phyloP scores from a whole-genome alignment of 2,797 vertebrate species.

The Neomorphus geoffroyi region DNA sequence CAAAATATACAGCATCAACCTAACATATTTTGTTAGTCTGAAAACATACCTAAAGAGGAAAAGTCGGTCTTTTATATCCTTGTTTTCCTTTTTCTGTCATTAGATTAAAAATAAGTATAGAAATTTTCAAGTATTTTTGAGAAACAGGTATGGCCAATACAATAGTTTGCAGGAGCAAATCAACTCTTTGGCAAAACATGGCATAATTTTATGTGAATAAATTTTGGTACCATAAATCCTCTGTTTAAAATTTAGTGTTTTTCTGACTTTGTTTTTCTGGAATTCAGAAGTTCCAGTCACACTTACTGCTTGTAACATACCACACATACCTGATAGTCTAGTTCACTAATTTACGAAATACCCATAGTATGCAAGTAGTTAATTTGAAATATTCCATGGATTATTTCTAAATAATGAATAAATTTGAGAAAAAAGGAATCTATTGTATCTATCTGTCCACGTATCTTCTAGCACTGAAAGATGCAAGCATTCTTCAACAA shows the following conservation, averaged over 20 bases:
- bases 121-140: neutral
- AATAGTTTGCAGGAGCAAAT: neutral
- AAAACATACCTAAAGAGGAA: neutral
- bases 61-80: neutral
- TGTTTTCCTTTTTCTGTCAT: neutral
- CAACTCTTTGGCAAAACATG: neutral
- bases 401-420: slow-evolving; percentile 16
- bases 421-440: neutral
- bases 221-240: neutral
- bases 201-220: neutral
- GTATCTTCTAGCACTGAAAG: neutral
- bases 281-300: neutral
- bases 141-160: neutral
- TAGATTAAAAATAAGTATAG: neutral
- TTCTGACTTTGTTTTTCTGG: neutral
- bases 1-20: neutral
- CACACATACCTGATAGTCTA: neutral
- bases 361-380: neutral
- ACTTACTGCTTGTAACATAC: neutral
- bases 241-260: neutral
- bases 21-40: neutral
- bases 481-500: neutral
- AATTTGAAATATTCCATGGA: neutral
- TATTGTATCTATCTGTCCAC: neutral
- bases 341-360: slow-evolving; percentile 11